Evolutionary conservation across 2,797 vertebrate genomes (phyloP).

Genomic region (Falco naumanni): DNA sequence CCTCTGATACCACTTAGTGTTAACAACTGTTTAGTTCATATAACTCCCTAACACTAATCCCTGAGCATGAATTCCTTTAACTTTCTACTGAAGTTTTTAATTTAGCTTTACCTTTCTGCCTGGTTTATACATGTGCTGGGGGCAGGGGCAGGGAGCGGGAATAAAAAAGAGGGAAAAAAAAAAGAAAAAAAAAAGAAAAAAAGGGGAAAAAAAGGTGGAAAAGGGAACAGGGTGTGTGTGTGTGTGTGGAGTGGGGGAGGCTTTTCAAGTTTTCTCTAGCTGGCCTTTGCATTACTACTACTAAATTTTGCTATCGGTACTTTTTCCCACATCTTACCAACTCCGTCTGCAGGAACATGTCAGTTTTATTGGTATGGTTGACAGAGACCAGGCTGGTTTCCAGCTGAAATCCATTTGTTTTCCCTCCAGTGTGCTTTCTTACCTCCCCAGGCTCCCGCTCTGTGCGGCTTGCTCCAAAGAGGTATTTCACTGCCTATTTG

Average conservation of each 20-base stretch:
- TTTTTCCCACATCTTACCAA: constrained; percentile 19
- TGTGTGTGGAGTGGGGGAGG: no score
- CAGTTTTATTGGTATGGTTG: constrained; percentile 59
- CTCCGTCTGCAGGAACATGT: constrained; percentile 32
- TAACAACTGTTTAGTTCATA: neutral
- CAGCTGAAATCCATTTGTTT: constrained; percentile 41
- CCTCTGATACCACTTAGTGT: neutral
- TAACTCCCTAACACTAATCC: neutral
- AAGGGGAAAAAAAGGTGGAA: no score
- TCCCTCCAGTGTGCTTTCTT: neutral
- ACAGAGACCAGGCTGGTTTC: constrained; percentile 55
- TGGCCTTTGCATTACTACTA: neutral
- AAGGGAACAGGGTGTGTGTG: no score
- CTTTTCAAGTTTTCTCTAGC: neutral
- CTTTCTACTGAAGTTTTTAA: neutral
- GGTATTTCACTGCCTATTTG: constrained; percentile 25
- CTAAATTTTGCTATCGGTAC: neutral
- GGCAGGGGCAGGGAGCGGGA: neutral
- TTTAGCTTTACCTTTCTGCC: neutral
- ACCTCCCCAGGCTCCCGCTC: neutral
- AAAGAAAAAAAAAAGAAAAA: no score
- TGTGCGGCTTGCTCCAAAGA: neutral
- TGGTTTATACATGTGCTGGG: neutral
- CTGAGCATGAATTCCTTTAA: neutral
- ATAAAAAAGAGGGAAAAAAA: no score